Evolutionary conservation across 2,113 vertebrate species (phyloP).

Genomic region (Macrotus californicus): DNA sequence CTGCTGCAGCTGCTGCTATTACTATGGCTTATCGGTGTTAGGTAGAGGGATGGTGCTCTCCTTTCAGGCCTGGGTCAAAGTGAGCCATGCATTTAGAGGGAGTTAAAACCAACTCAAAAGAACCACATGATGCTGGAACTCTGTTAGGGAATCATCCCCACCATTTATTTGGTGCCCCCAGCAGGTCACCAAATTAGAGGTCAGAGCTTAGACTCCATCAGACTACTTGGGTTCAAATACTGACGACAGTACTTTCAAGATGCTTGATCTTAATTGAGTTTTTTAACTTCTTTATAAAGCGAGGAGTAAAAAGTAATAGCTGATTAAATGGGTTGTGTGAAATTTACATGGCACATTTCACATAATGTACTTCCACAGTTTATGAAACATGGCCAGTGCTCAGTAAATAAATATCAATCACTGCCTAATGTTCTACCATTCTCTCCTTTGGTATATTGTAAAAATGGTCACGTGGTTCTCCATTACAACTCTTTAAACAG

Average conservation of each 20-base stretch:
- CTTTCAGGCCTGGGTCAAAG: not conserved
- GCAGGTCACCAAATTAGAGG: not conserved
- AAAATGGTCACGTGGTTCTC: not conserved
- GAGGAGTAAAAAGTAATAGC: constrained; percentile 16
- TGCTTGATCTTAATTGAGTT: not conserved
- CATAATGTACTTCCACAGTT: not conserved
- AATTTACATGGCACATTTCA: not conserved
- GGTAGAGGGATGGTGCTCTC: not conserved
- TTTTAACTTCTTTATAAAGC: not conserved
- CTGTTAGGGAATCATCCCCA: not conserved
- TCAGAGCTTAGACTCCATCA: not conserved
- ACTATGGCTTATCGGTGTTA: not conserved
- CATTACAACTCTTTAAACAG: not conserved
- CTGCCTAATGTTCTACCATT: not conserved
- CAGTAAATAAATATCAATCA: not conserved
- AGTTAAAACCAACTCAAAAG: not conserved
- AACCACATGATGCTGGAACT: not conserved
- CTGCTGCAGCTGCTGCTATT: not conserved
- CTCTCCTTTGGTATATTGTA: not conserved
- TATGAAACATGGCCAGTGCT: not conserved
- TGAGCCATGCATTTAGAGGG: not conserved
- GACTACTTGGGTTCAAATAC: not conserved
- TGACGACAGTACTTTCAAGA: not conserved
- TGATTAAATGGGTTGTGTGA: not conserved
- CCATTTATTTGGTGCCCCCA: not conserved